Evolutionary conservation across 2,888 invertebrate species (phyloP).

Genomic region (Acanthosepion lycidas): DNA sequence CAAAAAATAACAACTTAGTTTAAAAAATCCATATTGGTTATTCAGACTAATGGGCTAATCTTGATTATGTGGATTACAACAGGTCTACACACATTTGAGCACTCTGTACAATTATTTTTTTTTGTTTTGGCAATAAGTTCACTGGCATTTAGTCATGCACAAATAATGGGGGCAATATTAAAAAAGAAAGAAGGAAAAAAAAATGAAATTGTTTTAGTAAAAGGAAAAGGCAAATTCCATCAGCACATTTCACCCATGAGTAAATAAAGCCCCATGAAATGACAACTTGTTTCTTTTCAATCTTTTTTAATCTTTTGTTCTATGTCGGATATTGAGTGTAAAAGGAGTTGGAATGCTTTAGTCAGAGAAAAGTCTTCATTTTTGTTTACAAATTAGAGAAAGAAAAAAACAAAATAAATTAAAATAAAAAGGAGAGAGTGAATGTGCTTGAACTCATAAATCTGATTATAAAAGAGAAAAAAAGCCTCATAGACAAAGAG

Average conservation of each 20-base stretch:
- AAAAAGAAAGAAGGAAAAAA: background rate
- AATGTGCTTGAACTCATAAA: background rate
- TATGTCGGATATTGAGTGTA: constrained; percentile 33
- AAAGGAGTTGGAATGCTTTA: background rate
- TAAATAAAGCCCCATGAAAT: background rate
- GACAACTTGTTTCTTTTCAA: background rate
- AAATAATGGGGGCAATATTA: background rate
- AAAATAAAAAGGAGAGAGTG: background rate
- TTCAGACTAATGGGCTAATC: background rate
- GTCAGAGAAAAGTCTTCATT: background rate
- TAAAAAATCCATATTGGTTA: background rate
- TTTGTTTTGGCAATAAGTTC: background rate
- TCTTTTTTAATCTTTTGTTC: background rate
- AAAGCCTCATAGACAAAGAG: background rate
- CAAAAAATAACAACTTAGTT: no score
- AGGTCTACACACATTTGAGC: background rate
- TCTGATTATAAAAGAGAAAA: background rate
- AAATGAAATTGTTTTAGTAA: background rate
- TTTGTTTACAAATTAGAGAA: constrained; percentile 22
- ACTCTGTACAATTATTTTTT: background rate
- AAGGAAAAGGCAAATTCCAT: background rate
- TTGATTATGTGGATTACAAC: background rate
- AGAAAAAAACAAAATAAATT: background rate
- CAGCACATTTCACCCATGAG: constrained; percentile 12
- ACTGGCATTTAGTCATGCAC: background rate